These are phyloP conservation scores for Heteractis magnifica DNA, from an alignment of 92 coral and sea anemone genomes.

Conservation along the genomic window DNA sequence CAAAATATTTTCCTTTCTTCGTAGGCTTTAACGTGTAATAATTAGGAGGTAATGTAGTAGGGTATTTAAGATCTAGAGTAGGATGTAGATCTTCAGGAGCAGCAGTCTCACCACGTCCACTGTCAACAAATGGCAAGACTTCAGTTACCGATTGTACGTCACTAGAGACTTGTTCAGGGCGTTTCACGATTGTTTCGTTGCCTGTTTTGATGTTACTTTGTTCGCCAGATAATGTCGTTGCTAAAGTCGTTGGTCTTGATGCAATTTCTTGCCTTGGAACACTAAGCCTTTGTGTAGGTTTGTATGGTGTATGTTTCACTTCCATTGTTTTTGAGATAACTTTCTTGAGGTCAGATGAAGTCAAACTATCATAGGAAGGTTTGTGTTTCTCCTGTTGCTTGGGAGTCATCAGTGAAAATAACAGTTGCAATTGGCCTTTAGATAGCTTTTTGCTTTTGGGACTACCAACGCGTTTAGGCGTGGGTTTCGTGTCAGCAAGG, in stretches of 20 bases:
- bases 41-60: conserved; percentile 19
- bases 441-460: conserved; percentile 28
- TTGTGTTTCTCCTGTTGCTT: neutral
- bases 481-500: neutral
- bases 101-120: neutral
- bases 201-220: neutral
- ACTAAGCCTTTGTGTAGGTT: conserved; percentile 41
- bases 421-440: conserved; percentile 32
- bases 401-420: conserved; percentile 55
- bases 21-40: conserved; percentile 8
- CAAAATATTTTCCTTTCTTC: neutral
- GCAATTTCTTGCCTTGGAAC: conserved; percentile 41
- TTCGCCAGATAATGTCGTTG: neutral
- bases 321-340: neutral
- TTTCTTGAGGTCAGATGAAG: neutral
- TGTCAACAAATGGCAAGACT: conserved; percentile 18
- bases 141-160: conserved; percentile 21
- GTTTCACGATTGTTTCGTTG: neutral
- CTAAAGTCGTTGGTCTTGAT: neutral
- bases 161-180: neutral
- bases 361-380: neutral
- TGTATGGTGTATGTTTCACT: neutral
- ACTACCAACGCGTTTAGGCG: neutral
- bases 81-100: neutral
- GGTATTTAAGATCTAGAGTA: neutral